phyloP scores from a whole-genome alignment of 2,888 invertebrate genomes.

The Deilephila elpenor region DNA sequence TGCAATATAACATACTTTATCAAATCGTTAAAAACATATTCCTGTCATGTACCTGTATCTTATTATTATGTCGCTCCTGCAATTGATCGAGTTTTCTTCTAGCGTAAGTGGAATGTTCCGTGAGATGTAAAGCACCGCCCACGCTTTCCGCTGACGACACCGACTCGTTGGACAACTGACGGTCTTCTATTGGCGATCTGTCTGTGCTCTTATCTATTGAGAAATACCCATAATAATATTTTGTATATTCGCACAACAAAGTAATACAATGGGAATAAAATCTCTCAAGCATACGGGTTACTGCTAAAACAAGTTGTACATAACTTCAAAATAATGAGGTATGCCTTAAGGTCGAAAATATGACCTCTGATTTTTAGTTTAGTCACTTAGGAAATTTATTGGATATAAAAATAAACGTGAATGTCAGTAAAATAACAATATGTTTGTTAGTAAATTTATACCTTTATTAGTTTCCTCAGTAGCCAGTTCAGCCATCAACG shows the following conservation, averaged over 20 bases:
- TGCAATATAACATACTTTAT: too few relatives aligned
- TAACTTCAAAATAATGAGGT: too few relatives aligned
- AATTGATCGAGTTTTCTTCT: conserved; percentile 92
- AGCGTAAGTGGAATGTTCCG: conserved; percentile 93
- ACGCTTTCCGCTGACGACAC: conserved; percentile 79
- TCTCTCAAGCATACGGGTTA: too few relatives aligned
- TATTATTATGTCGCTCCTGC: conserved; percentile 93
- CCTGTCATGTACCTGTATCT: conserved; percentile 84
- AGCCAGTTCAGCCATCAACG: conserved; percentile 87
- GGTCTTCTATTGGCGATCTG: conserved; percentile 82
- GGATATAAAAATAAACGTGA: too few relatives aligned
- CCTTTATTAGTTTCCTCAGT: conserved; percentile 84
- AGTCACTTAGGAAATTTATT: too few relatives aligned
- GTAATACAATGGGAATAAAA: too few relatives aligned
- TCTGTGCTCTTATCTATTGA: conserved; percentile 72
- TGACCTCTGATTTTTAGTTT: too few relatives aligned
- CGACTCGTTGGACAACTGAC: conserved; percentile 83
- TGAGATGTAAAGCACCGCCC: conserved; percentile 85
- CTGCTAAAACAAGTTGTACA: too few relatives aligned
- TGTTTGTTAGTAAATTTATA: conserved; percentile 38
- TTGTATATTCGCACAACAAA: not conserved
- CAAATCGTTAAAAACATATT: too few relatives aligned
- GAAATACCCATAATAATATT: conserved; percentile 36
- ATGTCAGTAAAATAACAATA: not conserved
- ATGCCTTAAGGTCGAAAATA: too few relatives aligned